A percentile compares a stretch with the other conserved stretches of the same genome.
These are phyloP conservation scores for Xestia ashworthii DNA, from an alignment of 2,888 invertebrate genomes.

Conservation along the genomic window DNA sequence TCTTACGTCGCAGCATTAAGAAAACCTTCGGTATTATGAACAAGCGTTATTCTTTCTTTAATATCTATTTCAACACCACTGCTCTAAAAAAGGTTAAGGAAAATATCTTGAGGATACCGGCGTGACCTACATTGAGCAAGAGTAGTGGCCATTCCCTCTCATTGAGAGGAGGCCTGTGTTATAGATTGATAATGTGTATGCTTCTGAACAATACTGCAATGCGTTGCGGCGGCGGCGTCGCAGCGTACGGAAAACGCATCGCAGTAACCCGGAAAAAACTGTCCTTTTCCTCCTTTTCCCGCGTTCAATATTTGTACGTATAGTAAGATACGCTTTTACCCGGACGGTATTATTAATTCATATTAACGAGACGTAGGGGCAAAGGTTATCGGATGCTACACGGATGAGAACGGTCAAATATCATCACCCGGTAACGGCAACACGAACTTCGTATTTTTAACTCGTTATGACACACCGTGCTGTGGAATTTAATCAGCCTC, in stretches of 20 bases:
- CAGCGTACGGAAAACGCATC: neutral
- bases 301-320: constrained; percentile 41
- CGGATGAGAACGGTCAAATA: constrained; percentile 67
- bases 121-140: neutral
- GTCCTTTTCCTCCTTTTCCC: constrained; percentile 25
- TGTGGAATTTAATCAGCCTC: constrained; percentile 54
- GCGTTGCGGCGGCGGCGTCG: neutral
- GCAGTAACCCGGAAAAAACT: constrained; percentile 7
- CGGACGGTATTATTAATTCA: constrained; percentile 77
- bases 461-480: constrained; percentile 44
- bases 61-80: neutral
- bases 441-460: constrained; percentile 55
- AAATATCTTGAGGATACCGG: neutral
- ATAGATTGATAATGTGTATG: neutral
- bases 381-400: constrained; percentile 68
- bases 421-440: constrained; percentile 51
- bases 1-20: neutral
- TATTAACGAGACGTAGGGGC: constrained; percentile 72
- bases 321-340: constrained; percentile 49
- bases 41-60: too few relatives aligned
- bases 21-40: neutral
- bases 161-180: neutral
- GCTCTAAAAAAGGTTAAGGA: neutral
- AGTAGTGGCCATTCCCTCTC: neutral
- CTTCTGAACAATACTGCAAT: neutral